Percentiles rank a stretch among this genome's conserved stretches.
Evolutionary conservation across 2,113 vertebrate species (phyloP).

Genomic region (Galbula dea): DNA sequence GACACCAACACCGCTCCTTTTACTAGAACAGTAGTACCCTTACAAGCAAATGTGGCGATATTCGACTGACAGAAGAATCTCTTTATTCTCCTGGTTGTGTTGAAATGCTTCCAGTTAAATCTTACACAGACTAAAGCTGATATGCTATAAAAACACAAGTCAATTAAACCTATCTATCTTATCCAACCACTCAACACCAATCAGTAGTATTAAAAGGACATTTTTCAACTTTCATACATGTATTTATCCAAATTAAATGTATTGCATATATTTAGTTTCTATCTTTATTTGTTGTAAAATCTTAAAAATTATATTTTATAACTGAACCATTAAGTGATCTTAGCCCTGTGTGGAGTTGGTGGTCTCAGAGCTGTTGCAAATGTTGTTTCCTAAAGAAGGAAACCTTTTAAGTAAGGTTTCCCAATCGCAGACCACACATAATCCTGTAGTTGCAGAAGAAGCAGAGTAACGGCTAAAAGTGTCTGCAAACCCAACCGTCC

Average conservation of each 20-base stretch:
- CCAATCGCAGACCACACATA: neutral
- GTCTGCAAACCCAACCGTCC: neutral
- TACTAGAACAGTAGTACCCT: neutral
- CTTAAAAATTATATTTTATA: neutral
- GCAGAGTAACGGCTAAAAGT: neutral
- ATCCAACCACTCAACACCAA: neutral
- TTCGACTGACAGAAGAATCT: neutral
- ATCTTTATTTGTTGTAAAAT: neutral
- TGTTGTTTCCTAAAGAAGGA: neutral
- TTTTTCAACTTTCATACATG: neutral
- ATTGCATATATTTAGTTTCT: neutral
- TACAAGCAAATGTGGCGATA: neutral
- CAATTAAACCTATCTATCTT: neutral
- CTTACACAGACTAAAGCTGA: neutral
- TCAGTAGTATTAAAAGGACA: neutral
- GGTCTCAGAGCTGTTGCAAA: neutral
- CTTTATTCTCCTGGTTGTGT: neutral
- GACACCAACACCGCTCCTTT: neutral
- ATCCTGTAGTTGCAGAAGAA: neutral
- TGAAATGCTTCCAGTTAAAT: neutral
- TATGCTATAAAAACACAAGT: neutral
- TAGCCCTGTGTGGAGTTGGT: neutral
- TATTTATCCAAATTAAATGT: neutral
- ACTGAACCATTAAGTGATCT: neutral
- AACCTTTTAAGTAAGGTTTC: neutral